phyloP scores from a whole-genome alignment of 2,113 vertebrate genomes.

The Mesoclemmys tuberculata region DNA sequence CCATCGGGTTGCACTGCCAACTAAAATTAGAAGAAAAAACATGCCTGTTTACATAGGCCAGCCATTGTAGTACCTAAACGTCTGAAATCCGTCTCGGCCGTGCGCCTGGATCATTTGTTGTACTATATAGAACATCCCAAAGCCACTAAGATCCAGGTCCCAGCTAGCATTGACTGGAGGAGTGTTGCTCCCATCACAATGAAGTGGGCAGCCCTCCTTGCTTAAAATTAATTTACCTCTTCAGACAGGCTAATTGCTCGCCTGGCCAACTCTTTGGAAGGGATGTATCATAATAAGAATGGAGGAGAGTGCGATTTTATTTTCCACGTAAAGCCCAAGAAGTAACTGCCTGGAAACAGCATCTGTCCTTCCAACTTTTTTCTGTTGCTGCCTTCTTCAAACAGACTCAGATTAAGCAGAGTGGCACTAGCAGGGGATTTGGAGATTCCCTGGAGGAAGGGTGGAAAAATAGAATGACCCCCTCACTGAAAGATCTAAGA shows the following conservation, averaged over 20 bases:
- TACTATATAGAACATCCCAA: neutral
- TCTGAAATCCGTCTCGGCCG: neutral
- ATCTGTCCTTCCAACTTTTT: neutral
- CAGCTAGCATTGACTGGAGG: neutral
- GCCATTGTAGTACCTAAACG: neutral
- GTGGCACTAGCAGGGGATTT: neutral
- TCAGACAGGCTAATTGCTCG: neutral
- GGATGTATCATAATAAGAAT: neutral
- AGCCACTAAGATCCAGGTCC: neutral
- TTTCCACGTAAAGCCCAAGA: neutral
- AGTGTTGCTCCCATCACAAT: accelerated
- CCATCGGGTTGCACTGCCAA: neutral
- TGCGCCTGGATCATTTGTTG: neutral
- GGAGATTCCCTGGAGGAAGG: neutral
- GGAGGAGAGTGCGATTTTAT: neutral
- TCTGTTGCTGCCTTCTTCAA: neutral
- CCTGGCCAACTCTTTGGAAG: neutral
- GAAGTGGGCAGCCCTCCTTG: neutral
- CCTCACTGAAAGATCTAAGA: neutral
- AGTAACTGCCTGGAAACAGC: neutral
- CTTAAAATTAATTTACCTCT: neutral
- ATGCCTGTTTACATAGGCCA: accelerated
- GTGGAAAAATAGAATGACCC: neutral
- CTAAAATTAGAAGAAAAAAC: neutral
- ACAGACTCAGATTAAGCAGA: neutral